Conservation (phyloP, 2,113 vertebrate genomes). For the Scopus umbretta region DNA sequence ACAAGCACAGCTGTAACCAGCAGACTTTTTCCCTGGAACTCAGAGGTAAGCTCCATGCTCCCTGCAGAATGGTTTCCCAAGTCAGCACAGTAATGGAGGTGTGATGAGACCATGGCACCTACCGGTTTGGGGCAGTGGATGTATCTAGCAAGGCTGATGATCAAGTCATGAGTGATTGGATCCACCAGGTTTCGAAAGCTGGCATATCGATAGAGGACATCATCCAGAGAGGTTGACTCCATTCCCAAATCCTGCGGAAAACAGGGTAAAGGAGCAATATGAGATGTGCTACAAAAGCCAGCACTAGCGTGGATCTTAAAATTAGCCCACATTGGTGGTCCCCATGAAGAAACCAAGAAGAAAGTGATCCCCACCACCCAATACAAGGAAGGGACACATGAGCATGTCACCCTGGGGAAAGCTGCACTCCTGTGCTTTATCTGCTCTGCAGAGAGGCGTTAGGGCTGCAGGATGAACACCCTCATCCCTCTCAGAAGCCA, state of each 20-base stretch:
- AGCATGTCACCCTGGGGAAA: background rate
- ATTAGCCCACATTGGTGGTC: background rate
- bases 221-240: conserved; percentile 97
- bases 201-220: conserved; percentile 95
- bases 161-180: conserved; percentile 96
- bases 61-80: background rate
- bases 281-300: background rate
- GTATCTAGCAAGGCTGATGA: conserved; percentile 94
- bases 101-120: background rate
- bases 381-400: background rate
- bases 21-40: background rate
- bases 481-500: background rate
- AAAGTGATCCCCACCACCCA: background rate
- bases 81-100: background rate
- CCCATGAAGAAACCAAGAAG: background rate
- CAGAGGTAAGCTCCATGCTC: background rate
- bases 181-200: conserved; percentile 98
- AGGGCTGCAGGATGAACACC: background rate
- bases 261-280: background rate
- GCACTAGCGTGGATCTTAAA: background rate
- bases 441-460: background rate
- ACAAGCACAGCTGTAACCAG: background rate
- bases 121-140: conserved; percentile 96
- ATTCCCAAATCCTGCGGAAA: conserved; percentile 91
- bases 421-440: background rate